phyloP scores from a whole-genome alignment of 2,888 invertebrate genomes.

The Drosophila basisetae region DNA sequence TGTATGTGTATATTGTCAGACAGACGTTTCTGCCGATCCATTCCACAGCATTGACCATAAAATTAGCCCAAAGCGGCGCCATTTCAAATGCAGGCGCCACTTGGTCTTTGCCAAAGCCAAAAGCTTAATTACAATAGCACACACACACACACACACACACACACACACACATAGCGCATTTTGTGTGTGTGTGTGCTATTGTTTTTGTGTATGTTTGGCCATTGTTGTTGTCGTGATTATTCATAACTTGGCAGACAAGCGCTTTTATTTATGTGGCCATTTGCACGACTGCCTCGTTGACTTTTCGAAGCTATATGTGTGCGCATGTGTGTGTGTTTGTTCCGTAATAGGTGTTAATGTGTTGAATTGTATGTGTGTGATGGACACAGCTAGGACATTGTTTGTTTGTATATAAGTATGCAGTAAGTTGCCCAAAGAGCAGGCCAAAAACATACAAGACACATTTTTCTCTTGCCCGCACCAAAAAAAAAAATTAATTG shows the following conservation, averaged over 20 bases:
- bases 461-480: constrained; percentile 6
- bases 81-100: constrained; percentile 58
- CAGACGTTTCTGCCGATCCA: constrained; percentile 52
- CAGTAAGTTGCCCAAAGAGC: constrained; percentile 1
- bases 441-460: constrained; percentile 11
- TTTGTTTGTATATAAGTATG: constrained; percentile 4
- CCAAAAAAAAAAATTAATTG: constrained; percentile 31
- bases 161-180: constrained; percentile 2
- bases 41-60: constrained; percentile 69
- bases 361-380: constrained; percentile 52
- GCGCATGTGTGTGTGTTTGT: not conserved
- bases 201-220: constrained; percentile 4
- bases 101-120: constrained; percentile 50
- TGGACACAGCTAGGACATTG: constrained; percentile 13
- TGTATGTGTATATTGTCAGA: constrained; percentile 22
- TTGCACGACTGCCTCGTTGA: constrained; percentile 64
- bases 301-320: constrained; percentile 30
- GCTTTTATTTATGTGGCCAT: constrained; percentile 74
- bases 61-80: constrained; percentile 68
- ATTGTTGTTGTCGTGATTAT: constrained; percentile 68
- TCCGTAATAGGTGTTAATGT: constrained; percentile 77
- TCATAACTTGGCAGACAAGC: constrained; percentile 77
- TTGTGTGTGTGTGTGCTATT: not conserved
- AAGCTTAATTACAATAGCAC: constrained; percentile 70
- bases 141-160: constrained; percentile 16